These are phyloP conservation scores for Metacarcinus magister DNA, from an alignment of 2,888 invertebrate genomes.

Conservation along the genomic window DNA sequence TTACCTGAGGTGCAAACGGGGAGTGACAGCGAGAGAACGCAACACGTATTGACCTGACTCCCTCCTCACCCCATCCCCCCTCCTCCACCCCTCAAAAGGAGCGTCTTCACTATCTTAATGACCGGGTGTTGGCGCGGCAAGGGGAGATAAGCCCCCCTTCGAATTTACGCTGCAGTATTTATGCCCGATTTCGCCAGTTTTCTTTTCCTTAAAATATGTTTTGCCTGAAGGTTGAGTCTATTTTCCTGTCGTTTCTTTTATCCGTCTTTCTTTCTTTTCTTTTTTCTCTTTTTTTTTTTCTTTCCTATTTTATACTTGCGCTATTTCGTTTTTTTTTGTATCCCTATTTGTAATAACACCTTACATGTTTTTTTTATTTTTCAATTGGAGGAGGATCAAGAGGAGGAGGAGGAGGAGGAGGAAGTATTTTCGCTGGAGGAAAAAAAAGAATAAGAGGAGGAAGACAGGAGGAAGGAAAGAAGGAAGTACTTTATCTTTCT, in stretches of 20 bases:
- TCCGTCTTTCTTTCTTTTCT: not conserved
- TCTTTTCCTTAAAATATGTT: not conserved
- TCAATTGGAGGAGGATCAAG: not conserved
- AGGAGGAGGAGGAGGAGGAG: not conserved
- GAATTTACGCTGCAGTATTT: constrained; percentile 19
- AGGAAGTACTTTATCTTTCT: constrained; percentile 41
- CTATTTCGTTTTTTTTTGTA: not conserved
- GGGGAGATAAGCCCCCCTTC: not conserved
- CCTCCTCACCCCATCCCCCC: not conserved
- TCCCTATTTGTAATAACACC: not conserved
- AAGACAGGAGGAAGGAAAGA: not conserved
- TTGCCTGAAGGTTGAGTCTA: not conserved
- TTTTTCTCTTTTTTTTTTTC: not conserved
- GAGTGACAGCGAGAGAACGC: not conserved
- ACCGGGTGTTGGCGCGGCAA: not conserved
- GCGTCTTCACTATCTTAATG: constrained; percentile 33
- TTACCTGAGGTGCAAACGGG: not conserved
- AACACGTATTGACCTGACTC: not conserved
- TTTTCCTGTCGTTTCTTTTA: not conserved
- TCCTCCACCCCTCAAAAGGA: not conserved
- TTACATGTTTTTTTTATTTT: too few relatives aligned
- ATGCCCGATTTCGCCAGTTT: constrained; percentile 47
- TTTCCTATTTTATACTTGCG: not conserved
- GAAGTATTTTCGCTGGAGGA: not conserved
- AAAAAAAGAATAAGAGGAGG: not conserved